Evolutionary conservation across 37 sponge, comb jelly and placozoan species (phyloP).

Genomic region (Chondrosia reniformis): DNA sequence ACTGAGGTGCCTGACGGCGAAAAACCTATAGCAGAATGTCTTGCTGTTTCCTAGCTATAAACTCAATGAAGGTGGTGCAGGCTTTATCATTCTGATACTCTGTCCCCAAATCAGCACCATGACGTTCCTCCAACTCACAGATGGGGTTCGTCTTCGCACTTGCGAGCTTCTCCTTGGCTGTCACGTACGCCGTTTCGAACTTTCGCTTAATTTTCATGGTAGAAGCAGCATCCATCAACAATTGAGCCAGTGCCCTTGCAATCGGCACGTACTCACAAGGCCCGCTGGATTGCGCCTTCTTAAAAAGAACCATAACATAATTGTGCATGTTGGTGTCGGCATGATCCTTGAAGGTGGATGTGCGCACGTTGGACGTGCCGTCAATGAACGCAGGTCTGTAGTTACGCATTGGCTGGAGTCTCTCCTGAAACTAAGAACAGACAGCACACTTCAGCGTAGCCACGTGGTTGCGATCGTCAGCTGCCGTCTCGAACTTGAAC

Average conservation of each 20-base stretch:
- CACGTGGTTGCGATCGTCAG: slow-evolving; percentile 33
- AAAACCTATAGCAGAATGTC: slow-evolving; percentile 6
- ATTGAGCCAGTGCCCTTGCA: neutral
- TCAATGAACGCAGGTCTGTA: slow-evolving; percentile 37
- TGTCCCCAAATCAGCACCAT: slow-evolving; percentile 43
- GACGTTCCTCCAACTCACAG: slow-evolving; percentile 48
- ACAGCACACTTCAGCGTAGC: slow-evolving; percentile 33
- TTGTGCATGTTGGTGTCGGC: slow-evolving; percentile 33
- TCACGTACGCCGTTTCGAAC: slow-evolving; percentile 42
- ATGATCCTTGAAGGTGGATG: slow-evolving; percentile 40
- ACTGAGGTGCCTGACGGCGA: slow-evolving; percentile 20
- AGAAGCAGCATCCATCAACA: slow-evolving; percentile 24
- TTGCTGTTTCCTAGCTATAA: slow-evolving; percentile 22
- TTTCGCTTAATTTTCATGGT: slow-evolving; percentile 15
- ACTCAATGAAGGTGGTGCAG: slow-evolving; percentile 35
- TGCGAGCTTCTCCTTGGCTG: slow-evolving; percentile 36
- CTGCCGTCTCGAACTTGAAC: slow-evolving; percentile 30
- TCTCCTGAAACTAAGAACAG: slow-evolving; percentile 30
- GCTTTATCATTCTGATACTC: slow-evolving; percentile 34
- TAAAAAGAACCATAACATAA: slow-evolving; percentile 20
- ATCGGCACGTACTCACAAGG: neutral
- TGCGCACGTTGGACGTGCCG: slow-evolving; percentile 30
- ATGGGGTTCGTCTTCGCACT: slow-evolving; percentile 40
- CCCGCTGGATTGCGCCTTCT: slow-evolving; percentile 3
- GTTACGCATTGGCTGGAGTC: slow-evolving; percentile 31